Evolutionary conservation across 2,797 vertebrate species (phyloP), one percentile per base, ranked within the genome.

Genomic region (Megalops cyprinoides): DNA sequence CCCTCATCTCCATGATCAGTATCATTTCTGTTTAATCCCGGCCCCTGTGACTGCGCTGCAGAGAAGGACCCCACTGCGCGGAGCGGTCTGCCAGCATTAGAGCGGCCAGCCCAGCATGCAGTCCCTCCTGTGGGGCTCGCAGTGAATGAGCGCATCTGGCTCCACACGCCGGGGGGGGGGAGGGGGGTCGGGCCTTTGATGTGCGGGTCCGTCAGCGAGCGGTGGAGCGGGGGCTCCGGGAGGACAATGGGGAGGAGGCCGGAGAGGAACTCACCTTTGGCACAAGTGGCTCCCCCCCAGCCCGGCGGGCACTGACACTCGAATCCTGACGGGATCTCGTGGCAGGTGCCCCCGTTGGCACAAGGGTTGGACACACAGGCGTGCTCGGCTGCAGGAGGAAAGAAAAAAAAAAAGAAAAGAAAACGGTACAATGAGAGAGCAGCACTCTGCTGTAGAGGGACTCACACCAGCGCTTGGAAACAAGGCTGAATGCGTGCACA

Each of bases 311-410:
- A 99, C 87, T 96, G 96, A 87, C 98, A 99, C 87, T 98, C 96
- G 9, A 99, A 99, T 60, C 97, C 96, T 0, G 96, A 94, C 0
- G 94, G 93, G 81, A 96, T 94, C 83, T 99, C 98, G 0, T 98
- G 96, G 85, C 98, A 99, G 0, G 95, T 96, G 53, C 97, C 98
- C 55, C 96, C 96, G 0, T 97, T 99, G 86, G 97, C 97, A 74
- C 98, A 99, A 0, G 97, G 97, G 90, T 97, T 96, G 78, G 98
- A 99, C 76, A 96, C 92, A 1, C 98, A 99, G 74, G 97, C 97
- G 4, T 99, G 97, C 78, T 98, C 96, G 0, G 96, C 97, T 99
- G 81, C 39, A 51, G 76, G 82, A 69, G 12, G 42, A 44, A 71
- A 14, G 39, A 31, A 34, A 55, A 34, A 7, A 23, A 8, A 74